Evolutionary conservation across 2,113 vertebrate genomes (phyloP).

Genomic region (Bubo blakistoni): DNA sequence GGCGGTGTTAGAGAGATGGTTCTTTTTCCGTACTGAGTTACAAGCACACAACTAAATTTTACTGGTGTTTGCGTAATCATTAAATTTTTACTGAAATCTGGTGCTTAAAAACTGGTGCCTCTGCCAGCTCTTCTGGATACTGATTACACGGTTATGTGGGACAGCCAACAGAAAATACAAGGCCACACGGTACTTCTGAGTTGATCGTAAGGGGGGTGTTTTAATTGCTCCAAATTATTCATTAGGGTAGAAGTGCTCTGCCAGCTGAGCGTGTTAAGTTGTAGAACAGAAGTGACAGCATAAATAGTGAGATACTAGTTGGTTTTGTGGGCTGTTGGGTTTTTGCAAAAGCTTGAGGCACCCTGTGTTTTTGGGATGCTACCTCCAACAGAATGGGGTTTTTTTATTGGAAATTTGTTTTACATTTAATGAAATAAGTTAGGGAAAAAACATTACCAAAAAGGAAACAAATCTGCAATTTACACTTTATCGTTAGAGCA

Average conservation of each 20-base stretch:
- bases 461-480: background rate
- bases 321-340: background rate
- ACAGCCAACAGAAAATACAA: background rate
- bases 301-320: background rate
- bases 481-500: background rate
- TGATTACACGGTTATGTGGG: accelerated
- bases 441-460: background rate
- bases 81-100: background rate
- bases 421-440: background rate
- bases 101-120: background rate
- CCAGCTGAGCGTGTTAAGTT: background rate
- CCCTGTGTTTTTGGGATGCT: background rate
- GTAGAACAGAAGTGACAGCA: background rate
- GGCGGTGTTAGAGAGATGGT: background rate
- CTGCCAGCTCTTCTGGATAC: background rate
- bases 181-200: background rate
- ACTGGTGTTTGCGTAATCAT: background rate
- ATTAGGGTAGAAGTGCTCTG: background rate
- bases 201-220: background rate
- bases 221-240: background rate
- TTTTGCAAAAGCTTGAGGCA: background rate
- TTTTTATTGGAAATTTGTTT: background rate
- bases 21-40: background rate
- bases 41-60: background rate
- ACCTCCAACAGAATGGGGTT: background rate